Evolutionary conservation across 1,140 invertebrate genomes (phyloP), one percentile per base, ranked within the genome.

Genomic region (Heliconius melpomene): DNA sequence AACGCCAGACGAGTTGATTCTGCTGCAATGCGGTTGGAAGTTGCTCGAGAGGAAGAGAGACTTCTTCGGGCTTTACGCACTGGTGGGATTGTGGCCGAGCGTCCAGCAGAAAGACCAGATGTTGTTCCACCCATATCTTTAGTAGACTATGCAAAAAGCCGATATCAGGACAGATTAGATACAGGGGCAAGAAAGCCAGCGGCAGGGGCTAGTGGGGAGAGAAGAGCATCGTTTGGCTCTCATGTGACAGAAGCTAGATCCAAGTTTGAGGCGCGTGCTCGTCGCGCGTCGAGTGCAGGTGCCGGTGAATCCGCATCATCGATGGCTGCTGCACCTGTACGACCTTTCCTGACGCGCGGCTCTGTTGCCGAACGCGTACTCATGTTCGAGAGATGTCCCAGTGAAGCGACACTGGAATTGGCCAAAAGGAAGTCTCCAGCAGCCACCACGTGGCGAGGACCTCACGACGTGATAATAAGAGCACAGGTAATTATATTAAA

Each of bases 301-400:
- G 92, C 78, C 82, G 95, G 85, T 46, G 92, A 79, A 88, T 88
- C 57, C 90, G 95, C 66, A 87, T 91, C 86, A 91, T 93, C 32
- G 79, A 91, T 92, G 83, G 72, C 90, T 87, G 80, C 84, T 87
- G 82, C 81, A 92, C 96, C 83, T 85, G 96, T 98, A n/a, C 94
- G 97, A 78, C 98, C 98, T 3, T 98, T 98, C 89, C 95, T 98
- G 18, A 98, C 98, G 5, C 95, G 98, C 81, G 98, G 98, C 7
- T 98, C 98, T 1, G 98, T 99, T 0, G 98, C 98, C 5, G 98
- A 98, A 88, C 95, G 98, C 46, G 98, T 98, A 46, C 95, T 98
- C 74, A 98, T 98, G 86, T 99, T 98, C 90, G 98, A 99, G 90
- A 97, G 98, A 90, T 98, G 98, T 88, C 98, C 98, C 1, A 97